These are phyloP conservation scores for Chamaea fasciata DNA, from an alignment of 2,113 vertebrate genomes.

Conservation along the genomic window DNA sequence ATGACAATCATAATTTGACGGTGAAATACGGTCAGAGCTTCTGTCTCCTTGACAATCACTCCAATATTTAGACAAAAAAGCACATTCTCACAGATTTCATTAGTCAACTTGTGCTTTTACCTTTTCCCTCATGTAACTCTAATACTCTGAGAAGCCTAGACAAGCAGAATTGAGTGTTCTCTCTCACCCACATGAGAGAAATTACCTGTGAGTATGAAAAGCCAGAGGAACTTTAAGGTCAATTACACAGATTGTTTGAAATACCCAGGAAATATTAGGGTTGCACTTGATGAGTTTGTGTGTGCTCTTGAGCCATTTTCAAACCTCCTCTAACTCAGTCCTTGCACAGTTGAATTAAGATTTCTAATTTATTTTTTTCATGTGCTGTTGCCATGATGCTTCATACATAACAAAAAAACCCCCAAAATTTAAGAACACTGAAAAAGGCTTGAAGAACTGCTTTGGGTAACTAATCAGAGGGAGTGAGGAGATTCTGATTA, in stretches of 20 bases:
- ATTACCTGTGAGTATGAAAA: background rate
- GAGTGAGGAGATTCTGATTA: background rate
- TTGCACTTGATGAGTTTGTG: background rate
- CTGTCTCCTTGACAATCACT: conserved; percentile 40
- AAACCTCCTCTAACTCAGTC: background rate
- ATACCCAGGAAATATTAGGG: background rate
- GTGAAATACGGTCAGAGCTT: conserved; percentile 44
- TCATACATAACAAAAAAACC: fast-evolving
- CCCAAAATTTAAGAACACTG: no score
- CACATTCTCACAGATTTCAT: background rate
- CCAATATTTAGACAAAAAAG: conserved; percentile 56
- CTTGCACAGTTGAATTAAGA: background rate
- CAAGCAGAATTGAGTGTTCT: background rate
- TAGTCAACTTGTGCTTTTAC: conserved; percentile 8
- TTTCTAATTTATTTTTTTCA: background rate
- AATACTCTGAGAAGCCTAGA: background rate
- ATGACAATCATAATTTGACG: conserved; percentile 43
- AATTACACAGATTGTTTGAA: background rate
- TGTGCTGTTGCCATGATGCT: background rate
- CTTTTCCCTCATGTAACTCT: conserved; percentile 13
- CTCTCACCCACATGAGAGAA: background rate
- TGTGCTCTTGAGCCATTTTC: background rate
- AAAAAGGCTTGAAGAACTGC: background rate
- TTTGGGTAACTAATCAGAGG: background rate
- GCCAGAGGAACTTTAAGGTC: background rate